Percentiles rank a stretch among this genome's conserved stretches.
Evolutionary conservation across 2,888 invertebrate genomes (phyloP).

Genomic region (Spatulosminthurus flaviceps): DNA sequence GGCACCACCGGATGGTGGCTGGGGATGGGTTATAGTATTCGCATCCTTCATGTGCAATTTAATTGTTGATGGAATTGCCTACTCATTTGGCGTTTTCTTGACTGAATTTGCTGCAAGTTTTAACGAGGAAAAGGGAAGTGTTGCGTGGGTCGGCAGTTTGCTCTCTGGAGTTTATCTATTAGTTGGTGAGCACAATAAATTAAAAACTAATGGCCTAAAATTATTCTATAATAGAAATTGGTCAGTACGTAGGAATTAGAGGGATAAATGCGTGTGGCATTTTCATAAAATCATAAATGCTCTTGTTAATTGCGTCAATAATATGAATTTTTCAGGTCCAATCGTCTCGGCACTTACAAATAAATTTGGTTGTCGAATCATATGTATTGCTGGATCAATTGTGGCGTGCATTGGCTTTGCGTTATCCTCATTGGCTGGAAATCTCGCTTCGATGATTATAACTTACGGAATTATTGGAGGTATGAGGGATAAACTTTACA

Average conservation of each 20-base stretch:
- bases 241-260: too few species aligned
- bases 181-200: conserved; percentile 74
- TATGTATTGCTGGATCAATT: conserved; percentile 91
- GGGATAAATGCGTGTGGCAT: too few species aligned
- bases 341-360: conserved; percentile 95
- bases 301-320: background rate
- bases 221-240: too few species aligned
- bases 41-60: conserved; percentile 98
- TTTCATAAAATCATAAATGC: background rate
- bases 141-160: conserved; percentile 82
- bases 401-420: conserved; percentile 86
- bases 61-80: conserved; percentile 98
- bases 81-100: conserved; percentile 95
- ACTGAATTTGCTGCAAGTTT: conserved; percentile 82
- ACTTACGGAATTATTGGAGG: conserved; percentile 94
- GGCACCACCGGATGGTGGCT: conserved; percentile 72
- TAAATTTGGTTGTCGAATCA: conserved; percentile 86
- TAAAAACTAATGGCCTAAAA: background rate
- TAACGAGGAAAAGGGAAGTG: conserved; percentile 76
- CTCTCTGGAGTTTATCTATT: conserved; percentile 95
- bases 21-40: conserved; percentile 82
- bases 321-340: conserved; percentile 74
- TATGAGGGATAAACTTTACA: conserved; percentile 66
- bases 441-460: conserved; percentile 88
- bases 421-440: conserved; percentile 85